Evolutionary conservation across 1,140 invertebrate species (phyloP).

Genomic region (Zaprionus ornatus): DNA sequence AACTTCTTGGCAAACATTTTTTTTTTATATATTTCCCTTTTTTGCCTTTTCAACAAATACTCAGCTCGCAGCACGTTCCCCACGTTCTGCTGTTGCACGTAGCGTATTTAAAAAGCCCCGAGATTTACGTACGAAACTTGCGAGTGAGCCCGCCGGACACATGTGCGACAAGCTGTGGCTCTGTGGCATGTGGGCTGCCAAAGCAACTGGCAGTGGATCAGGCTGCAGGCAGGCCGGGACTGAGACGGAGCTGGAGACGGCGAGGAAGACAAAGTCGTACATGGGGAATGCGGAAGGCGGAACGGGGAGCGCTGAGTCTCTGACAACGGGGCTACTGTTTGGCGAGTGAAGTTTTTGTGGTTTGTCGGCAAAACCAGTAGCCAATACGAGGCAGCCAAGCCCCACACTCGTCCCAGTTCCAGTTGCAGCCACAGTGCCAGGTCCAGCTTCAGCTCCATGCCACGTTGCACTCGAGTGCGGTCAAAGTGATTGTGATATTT

Average conservation of each 20-base stretch:
- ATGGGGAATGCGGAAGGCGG: not conserved
- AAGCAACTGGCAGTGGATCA: slow-evolving; percentile 21
- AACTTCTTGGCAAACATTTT: slow-evolving; percentile 72
- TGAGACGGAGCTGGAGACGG: slow-evolving; percentile 3
- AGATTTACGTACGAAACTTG: slow-evolving; percentile 76
- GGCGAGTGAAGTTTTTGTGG: slow-evolving; percentile 55
- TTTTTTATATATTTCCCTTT: slow-evolving; percentile 36
- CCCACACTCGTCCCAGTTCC: slow-evolving; percentile 43
- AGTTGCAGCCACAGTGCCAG: slow-evolving; percentile 27
- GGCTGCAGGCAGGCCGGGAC: not conserved
- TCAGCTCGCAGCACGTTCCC: slow-evolving; percentile 71
- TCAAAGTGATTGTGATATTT: slow-evolving; percentile 59
- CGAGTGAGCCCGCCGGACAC: slow-evolving; percentile 36
- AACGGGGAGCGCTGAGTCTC: slow-evolving; percentile 45
- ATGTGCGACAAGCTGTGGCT: slow-evolving; percentile 43
- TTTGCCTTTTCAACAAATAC: slow-evolving; percentile 59
- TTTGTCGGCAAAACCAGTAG: slow-evolving; percentile 75
- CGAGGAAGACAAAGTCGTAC: not conserved
- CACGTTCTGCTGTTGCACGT: slow-evolving; percentile 63
- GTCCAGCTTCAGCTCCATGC: slow-evolving; percentile 45
- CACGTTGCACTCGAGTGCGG: slow-evolving; percentile 75
- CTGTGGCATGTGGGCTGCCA: slow-evolving; percentile 27
- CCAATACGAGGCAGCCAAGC: slow-evolving; percentile 56
- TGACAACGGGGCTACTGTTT: slow-evolving; percentile 73
- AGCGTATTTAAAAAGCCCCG: slow-evolving; percentile 72